Percentiles rank a stretch among this genome's conserved stretches.
These are phyloP conservation scores for Polyploca ridens DNA, from an alignment of 2,888 invertebrate species.

Conservation along the genomic window DNA sequence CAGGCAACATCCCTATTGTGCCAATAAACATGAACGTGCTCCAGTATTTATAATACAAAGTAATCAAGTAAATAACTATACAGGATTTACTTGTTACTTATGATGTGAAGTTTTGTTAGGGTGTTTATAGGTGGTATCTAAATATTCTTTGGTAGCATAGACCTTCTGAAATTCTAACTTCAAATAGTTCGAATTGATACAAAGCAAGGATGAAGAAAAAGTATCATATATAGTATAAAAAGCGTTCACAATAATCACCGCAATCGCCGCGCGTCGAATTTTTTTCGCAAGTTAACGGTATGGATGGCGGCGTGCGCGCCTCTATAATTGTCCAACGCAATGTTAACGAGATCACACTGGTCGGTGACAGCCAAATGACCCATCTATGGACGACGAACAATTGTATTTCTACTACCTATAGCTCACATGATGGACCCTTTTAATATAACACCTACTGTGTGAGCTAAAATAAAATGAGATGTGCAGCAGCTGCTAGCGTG, in stretches of 20 bases:
- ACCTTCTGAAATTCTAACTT: background rate
- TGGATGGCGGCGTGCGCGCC: slow-evolving; percentile 23
- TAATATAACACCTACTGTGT: background rate
- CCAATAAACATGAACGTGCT: too few relatives aligned
- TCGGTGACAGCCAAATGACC: slow-evolving; percentile 40
- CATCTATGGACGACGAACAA: slow-evolving; percentile 13
- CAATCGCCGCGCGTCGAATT: background rate
- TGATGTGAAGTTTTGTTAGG: too few relatives aligned
- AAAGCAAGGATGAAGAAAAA: background rate
- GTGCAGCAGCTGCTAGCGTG: too few relatives aligned
- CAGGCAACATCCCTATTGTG: too few relatives aligned
- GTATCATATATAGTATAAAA: background rate
- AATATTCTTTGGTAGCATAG: too few relatives aligned
- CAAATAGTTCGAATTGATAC: background rate
- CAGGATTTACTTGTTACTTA: too few relatives aligned
- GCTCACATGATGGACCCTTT: background rate
- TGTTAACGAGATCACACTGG: slow-evolving; percentile 50
- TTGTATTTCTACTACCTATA: slow-evolving; percentile 1
- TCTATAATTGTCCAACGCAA: slow-evolving; percentile 42
- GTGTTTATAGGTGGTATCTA: too few relatives aligned
- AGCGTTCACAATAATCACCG: slow-evolving; percentile 2
- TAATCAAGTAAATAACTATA: too few relatives aligned
- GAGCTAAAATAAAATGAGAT: too few relatives aligned
- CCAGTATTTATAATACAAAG: too few relatives aligned
- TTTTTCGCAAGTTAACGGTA: slow-evolving; percentile 1